Conservation (phyloP, 2,113 vertebrate genomes). For the Vidua chalybeata region DNA sequence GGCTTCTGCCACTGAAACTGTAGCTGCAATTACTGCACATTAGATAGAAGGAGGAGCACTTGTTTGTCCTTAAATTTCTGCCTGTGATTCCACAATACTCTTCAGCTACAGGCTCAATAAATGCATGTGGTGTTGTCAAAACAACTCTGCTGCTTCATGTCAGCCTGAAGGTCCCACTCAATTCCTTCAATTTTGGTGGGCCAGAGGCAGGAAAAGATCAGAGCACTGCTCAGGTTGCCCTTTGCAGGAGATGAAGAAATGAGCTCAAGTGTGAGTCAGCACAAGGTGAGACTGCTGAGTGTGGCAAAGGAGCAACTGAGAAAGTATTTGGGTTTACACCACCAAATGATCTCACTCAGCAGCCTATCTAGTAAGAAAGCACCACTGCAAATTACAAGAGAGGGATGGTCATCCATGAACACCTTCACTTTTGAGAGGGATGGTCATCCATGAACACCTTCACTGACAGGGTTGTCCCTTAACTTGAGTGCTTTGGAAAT, state of each 20-base stretch:
- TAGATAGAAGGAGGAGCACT: neutral
- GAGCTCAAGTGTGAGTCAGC: neutral
- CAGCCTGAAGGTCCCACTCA: neutral
- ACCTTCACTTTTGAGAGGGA: neutral
- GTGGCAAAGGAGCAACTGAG: neutral
- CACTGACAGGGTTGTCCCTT: neutral
- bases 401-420: neutral
- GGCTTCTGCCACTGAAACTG: neutral
- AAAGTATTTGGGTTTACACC: neutral
- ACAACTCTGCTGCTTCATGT: neutral
- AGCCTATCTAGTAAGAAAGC: neutral
- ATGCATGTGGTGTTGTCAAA: neutral
- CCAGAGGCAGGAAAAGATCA: neutral
- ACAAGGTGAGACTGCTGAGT: neutral
- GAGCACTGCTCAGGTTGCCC: neutral
- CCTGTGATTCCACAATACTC: fast-evolving
- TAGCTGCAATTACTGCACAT: neutral
- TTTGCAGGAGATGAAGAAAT: neutral
- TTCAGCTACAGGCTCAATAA: neutral
- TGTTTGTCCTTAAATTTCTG: neutral
- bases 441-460: neutral
- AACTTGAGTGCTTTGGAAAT: neutral
- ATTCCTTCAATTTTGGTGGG: neutral
- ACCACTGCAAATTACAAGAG: neutral
- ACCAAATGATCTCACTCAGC: neutral